These are phyloP conservation scores for Meloe dianella DNA, from an alignment of 2,888 invertebrate species.

Conservation along the genomic window DNA sequence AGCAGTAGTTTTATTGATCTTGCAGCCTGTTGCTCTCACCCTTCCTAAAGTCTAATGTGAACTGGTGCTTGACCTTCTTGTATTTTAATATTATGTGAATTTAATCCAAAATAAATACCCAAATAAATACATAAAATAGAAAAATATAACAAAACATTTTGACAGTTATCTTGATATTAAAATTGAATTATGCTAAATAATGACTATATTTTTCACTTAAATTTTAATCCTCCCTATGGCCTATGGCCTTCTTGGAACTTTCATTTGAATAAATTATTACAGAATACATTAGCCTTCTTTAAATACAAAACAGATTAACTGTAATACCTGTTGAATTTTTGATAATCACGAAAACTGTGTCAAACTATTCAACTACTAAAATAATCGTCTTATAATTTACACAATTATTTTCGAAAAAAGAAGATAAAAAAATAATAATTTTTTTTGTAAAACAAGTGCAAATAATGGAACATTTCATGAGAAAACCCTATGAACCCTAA, in stretches of 20 bases:
- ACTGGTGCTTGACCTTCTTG: slow-evolving; percentile 32
- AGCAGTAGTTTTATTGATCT: slow-evolving; percentile 37
- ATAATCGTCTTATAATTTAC: not conserved
- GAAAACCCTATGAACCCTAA: not conserved
- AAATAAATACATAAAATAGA: not conserved
- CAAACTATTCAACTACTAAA: not conserved
- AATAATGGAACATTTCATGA: not conserved
- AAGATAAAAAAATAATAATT: too few relatives aligned
- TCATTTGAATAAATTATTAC: not conserved
- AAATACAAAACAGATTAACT: not conserved
- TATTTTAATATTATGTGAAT: slow-evolving; percentile 10
- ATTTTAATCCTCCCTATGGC: not conserved
- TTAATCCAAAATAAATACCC: not conserved
- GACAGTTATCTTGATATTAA: too few relatives aligned
- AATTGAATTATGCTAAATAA: too few relatives aligned
- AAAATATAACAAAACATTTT: not conserved
- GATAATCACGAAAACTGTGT: not conserved
- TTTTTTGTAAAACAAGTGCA: too few relatives aligned
- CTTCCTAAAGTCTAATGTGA: slow-evolving; percentile 24
- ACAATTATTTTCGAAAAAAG: not conserved
- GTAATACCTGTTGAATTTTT: not conserved
- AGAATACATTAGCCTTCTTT: not conserved
- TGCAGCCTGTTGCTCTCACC: slow-evolving; percentile 35
- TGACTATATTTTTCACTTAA: not conserved
- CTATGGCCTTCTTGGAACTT: not conserved